Base-by-base conservation (phyloP, 2,888 invertebrate species). In the Hipparchia sbordonii region DNA sequence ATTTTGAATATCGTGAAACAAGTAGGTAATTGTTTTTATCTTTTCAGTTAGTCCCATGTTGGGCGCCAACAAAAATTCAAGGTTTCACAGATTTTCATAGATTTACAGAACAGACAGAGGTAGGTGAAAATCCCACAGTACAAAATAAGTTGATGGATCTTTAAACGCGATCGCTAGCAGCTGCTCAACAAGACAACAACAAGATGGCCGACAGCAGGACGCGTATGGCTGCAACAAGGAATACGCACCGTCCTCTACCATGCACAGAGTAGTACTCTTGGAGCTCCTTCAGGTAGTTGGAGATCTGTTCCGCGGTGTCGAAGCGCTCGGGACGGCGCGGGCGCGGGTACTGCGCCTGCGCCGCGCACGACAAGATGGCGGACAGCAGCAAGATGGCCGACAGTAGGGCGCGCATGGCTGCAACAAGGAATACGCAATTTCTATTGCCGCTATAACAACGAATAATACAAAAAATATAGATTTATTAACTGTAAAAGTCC, bases 251-350 rank as follows among this genome's bases (percentile, higher is more conserved):
- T 77, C 93, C 93, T 76, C 93, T 79, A 2, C 93, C 93, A 75
- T 93, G 92, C 0, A 93, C 93, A 0, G 91, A 91, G 72, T 93
- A 93, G 57, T 91, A 93, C 57, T 92, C 93, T 70, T 93, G 93
- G 10, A 93, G 77, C 70, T 93, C 93, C 75, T 92, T 92, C 59
- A 93, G 74, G 65, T 93, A 93, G 84, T 92, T 92, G 72, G 90
- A 89, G 61, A 92, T 89, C 75, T 93, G 92, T 59, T 93, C 92
- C 0, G 92, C 90, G 0, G 90, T 91, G 81, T 93, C 91, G 78
- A 93, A 89, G 61, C 92, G 88, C 78, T 93, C 93, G 0, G 93
- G 93, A 77, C 93, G 92, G 51, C 93, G 90, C 70, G 90, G 92
- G 59, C 93, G 91, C 71, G 92, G 89, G 78, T 92, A 92, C 79